Conservation (phyloP, 2,888 invertebrate genomes). For the Cyrtodaria siliqua region DNA sequence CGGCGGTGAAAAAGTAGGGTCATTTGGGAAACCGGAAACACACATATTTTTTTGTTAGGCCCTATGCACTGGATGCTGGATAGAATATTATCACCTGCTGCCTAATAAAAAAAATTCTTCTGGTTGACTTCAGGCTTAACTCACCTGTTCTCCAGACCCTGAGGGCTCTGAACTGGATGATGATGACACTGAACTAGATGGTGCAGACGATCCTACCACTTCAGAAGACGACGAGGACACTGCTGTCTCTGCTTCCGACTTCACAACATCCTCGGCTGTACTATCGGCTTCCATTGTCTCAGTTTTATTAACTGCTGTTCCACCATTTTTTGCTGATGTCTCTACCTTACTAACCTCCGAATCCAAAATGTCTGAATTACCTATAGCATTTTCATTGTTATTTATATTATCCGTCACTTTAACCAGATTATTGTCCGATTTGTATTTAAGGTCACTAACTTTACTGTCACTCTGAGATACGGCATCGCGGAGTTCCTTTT, state of each 20-base stretch:
- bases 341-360: not conserved
- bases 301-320: no score
- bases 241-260: conserved; percentile 22
- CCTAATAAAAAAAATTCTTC: not conserved
- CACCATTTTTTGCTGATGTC: not conserved
- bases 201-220: not conserved
- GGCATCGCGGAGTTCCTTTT: conserved; percentile 79
- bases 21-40: no score
- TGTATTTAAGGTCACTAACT: conserved; percentile 2
- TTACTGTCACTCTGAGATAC: conserved; percentile 1
- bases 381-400: not conserved
- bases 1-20: not conserved
- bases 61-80: no score
- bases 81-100: no score
- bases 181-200: conserved; percentile 4
- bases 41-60: no score
- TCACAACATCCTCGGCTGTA: conserved; percentile 3
- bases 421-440: not conserved
- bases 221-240: conserved; percentile 6
- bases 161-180: conserved; percentile 30
- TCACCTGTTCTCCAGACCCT: conserved; percentile 43
- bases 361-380: not conserved
- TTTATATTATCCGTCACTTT: not conserved
- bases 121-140: not conserved
- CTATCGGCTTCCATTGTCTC: conserved; percentile 2